These are phyloP conservation scores for Wiebesia pumilae DNA, from an alignment of 1,140 invertebrate genomes.

Conservation along the genomic window DNA sequence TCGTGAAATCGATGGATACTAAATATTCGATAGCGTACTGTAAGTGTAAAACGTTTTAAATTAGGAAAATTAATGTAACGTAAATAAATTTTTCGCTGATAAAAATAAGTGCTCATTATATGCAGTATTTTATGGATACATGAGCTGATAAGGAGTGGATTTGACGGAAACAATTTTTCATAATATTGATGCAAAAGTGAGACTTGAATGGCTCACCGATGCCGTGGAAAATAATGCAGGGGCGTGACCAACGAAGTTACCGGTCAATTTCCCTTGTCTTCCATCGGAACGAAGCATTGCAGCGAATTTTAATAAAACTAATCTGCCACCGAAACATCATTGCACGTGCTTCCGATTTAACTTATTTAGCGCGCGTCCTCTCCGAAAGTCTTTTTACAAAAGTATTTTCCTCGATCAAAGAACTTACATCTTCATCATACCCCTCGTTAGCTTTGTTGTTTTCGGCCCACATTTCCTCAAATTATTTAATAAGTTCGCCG, in stretches of 20 bases:
- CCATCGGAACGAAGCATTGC: neutral
- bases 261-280: neutral
- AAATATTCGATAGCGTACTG: no score
- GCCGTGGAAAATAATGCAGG: neutral
- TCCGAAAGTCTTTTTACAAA: neutral
- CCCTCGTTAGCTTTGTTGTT: neutral
- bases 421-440: neutral
- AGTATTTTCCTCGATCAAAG: neutral
- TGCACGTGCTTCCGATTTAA: neutral
- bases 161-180: neutral
- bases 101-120: neutral
- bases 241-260: conserved; percentile 2
- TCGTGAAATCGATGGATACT: no score
- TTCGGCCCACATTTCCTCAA: neutral
- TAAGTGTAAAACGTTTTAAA: no score
- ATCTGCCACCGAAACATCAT: neutral
- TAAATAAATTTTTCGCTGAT: no score
- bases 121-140: neutral
- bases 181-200: neutral
- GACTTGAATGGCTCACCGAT: neutral
- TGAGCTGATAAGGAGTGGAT: no score
- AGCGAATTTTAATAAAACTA: neutral
- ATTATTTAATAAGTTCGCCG: neutral
- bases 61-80: no score
- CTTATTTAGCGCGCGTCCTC: neutral